Percentiles rank a stretch among this genome's conserved stretches.
Evolutionary conservation across 2,888 invertebrate species (phyloP).

Genomic region (Incurvaria masculella): DNA sequence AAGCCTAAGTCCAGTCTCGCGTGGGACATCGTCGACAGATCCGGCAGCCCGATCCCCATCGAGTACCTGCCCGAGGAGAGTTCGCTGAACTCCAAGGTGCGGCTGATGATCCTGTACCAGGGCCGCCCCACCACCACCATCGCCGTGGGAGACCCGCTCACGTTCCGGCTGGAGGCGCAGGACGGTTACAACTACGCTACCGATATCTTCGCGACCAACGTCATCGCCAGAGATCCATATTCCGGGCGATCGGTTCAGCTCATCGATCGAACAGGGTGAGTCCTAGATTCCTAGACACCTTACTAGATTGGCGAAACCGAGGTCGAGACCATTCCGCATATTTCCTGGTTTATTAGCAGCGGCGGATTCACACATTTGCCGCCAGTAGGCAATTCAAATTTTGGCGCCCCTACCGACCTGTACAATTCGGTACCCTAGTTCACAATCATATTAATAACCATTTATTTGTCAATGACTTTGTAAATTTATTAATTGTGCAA

Average conservation of each 20-base stretch:
- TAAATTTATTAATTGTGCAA: too few relatives aligned
- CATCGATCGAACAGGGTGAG: slow-evolving; percentile 85
- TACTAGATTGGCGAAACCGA: too few relatives aligned
- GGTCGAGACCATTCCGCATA: too few relatives aligned
- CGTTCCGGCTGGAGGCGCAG: slow-evolving; percentile 84
- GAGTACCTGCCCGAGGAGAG: slow-evolving; percentile 92
- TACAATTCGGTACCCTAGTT: too few relatives aligned
- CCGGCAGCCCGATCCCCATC: slow-evolving; percentile 89
- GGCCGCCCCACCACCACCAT: slow-evolving; percentile 90
- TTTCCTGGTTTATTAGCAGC: too few relatives aligned
- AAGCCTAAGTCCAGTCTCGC: slow-evolving; percentile 51
- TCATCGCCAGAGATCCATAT: slow-evolving; percentile 89
- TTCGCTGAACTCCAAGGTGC: slow-evolving; percentile 83
- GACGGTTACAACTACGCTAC: slow-evolving; percentile 85
- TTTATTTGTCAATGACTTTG: too few relatives aligned
- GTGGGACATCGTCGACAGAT: slow-evolving; percentile 60
- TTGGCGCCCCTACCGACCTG: too few relatives aligned
- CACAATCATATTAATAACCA: too few relatives aligned
- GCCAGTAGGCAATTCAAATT: too few relatives aligned
- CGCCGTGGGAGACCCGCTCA: slow-evolving; percentile 88
- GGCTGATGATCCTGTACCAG: slow-evolving; percentile 82
- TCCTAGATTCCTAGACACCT: too few relatives aligned
- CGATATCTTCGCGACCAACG: slow-evolving; percentile 91
- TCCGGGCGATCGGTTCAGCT: slow-evolving; percentile 86
- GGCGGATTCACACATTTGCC: too few relatives aligned